A percentile compares a stretch with the other conserved stretches of the same genome.
phyloP scores from a whole-genome alignment of 2,113 vertebrate genomes.

The Galemys pyrenaicus region DNA sequence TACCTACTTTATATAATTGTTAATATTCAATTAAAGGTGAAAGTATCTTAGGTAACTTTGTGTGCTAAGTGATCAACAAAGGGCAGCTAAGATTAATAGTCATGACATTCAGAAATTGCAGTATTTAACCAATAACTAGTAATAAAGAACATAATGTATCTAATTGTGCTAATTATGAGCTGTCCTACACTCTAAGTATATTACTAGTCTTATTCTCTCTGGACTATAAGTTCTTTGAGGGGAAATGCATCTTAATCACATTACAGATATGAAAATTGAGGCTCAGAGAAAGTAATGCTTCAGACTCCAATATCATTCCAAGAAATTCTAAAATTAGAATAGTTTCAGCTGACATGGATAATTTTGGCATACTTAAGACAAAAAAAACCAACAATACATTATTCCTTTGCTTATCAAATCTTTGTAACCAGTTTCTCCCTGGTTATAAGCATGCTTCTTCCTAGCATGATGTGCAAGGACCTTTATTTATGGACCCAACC shows the following conservation, averaged over 20 bases:
- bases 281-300: background rate
- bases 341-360: background rate
- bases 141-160: background rate
- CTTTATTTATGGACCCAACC: background rate
- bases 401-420: background rate
- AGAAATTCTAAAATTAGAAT: conserved; percentile 28
- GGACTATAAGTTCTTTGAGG: background rate
- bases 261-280: background rate
- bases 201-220: background rate
- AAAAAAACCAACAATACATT: background rate
- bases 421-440: background rate
- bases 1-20: background rate
- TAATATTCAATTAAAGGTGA: conserved; percentile 4
- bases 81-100: background rate
- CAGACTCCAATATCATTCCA: background rate
- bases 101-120: background rate
- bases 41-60: background rate
- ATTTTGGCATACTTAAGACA: background rate
- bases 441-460: no score
- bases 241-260: background rate
- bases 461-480: background rate
- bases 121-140: background rate
- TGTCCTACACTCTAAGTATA: background rate
- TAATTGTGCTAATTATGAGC: background rate
- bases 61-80: background rate